Percentiles rank a stretch among this genome's conserved stretches.
phyloP scores from a whole-genome alignment of 23 tunicate species.

The Halocynthia roretzi region DNA sequence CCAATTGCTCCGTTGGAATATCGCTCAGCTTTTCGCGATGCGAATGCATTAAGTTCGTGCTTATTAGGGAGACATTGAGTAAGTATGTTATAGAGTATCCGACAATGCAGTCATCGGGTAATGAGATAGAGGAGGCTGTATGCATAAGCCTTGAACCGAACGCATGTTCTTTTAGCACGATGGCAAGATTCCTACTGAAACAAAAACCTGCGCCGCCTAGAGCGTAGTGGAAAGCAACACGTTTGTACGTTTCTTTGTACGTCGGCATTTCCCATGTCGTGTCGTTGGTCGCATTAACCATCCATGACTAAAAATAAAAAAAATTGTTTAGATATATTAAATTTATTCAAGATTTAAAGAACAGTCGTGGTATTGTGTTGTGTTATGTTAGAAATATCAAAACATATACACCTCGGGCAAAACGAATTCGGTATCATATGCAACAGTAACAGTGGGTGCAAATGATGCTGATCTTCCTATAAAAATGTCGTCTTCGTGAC shows the following conservation, averaged over 20 bases:
- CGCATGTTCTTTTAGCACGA: constrained; percentile 22
- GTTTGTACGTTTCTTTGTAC: not conserved
- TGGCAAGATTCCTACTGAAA: constrained; percentile 31
- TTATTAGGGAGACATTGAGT: constrained; percentile 40
- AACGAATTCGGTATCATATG: constrained; percentile 21
- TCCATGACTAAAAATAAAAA: no score
- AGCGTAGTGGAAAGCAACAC: constrained; percentile 57
- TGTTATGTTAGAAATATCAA: no score
- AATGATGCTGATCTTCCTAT: constrained; percentile 41
- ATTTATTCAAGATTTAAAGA: no score
- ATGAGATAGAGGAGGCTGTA: constrained; percentile 41
- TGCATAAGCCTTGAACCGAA: constrained; percentile 29
- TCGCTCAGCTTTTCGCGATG: constrained; percentile 30
- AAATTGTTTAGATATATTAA: no score
- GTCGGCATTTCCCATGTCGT: constrained; percentile 10
- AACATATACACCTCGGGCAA: constrained; percentile 5
- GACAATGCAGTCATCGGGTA: constrained; percentile 68
- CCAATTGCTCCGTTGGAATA: not conserved
- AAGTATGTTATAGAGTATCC: constrained; percentile 65
- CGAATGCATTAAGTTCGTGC: constrained; percentile 32
- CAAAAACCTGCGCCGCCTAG: constrained; percentile 59
- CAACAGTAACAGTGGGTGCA: constrained; percentile 21
- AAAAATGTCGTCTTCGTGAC: constrained; percentile 15
- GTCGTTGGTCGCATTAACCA: constrained; percentile 1
- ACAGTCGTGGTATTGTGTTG: no score